Conservation (phyloP, 2,113 vertebrate species). For the Pyxicephalus adspersus region DNA sequence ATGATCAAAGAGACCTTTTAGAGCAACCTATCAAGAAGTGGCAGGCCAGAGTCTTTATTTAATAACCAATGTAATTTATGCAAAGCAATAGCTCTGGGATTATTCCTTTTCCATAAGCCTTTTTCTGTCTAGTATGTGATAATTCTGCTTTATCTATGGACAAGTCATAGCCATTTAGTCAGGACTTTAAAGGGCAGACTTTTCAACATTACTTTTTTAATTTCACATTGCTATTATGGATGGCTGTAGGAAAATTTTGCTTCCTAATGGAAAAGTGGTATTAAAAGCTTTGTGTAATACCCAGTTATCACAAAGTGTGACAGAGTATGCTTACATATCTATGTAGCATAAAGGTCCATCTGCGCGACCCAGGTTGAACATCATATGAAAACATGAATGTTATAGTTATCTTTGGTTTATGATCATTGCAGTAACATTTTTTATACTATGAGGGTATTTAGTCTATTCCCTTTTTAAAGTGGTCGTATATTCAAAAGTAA, state of each 20-base stretch:
- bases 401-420: too few species aligned
- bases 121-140: conserved; percentile 7
- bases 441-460: too few species aligned
- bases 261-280: conserved; percentile 9
- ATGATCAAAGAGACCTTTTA: conserved; percentile 19
- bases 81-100: conserved; percentile 20
- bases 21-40: background rate
- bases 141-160: conserved; percentile 18
- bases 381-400: too few species aligned
- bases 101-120: conserved; percentile 20
- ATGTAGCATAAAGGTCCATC: too few species aligned
- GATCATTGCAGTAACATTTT: too few species aligned
- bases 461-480: too few species aligned
- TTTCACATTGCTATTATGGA: background rate
- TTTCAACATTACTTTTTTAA: background rate
- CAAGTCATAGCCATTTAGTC: conserved; percentile 23
- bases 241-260: background rate
- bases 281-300: background rate
- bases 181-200: conserved; percentile 5
- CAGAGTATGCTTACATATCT: too few species aligned
- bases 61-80: conserved; percentile 36
- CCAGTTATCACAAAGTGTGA: background rate
- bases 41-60: conserved; percentile 2
- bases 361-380: too few species aligned
- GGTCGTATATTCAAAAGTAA: too few species aligned